These are phyloP conservation scores for Kryptolebias ocellatus DNA, from an alignment of 2,797 vertebrate species.

Conservation along the genomic window DNA sequence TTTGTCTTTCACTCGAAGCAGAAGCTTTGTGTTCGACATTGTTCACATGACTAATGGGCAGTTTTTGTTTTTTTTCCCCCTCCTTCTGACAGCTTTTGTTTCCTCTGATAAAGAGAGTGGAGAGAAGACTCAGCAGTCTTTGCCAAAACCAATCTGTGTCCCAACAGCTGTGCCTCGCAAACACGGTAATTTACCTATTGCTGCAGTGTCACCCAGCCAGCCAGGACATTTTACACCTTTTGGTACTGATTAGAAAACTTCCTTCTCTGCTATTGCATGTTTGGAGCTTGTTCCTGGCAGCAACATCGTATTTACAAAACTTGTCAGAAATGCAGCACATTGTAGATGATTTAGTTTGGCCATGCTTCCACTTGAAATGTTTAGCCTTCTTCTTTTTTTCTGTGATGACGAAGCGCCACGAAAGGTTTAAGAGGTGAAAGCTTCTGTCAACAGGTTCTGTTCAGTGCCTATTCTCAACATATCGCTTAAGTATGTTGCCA, in stretches of 20 bases:
- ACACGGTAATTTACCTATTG: conserved; percentile 60
- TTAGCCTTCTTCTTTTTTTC: no score
- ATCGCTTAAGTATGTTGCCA: no score
- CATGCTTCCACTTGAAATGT: no score
- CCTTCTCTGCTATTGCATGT: accelerated
- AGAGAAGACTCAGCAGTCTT: conserved; percentile 63
- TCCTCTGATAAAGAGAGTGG: conserved; percentile 81
- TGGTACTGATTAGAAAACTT: conserved; percentile 4
- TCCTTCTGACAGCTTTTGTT: conserved; percentile 72
- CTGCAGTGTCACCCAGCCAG: neutral
- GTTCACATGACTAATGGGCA: no score
- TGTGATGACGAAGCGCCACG: no score
- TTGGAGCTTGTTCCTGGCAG: neutral
- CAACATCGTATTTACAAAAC: neutral
- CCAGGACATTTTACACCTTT: neutral
- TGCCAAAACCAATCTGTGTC: neutral
- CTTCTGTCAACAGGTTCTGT: no score
- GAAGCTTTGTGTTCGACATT: neutral
- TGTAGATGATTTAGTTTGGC: no score
- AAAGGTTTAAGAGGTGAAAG: no score
- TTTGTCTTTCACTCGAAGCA: neutral
- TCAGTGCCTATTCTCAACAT: no score
- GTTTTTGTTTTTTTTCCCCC: no score
- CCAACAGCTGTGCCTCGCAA: conserved; percentile 37
- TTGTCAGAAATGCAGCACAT: no score